phyloP scores from a whole-genome alignment of 1,140 invertebrate species.

The Forficula auricularia region DNA sequence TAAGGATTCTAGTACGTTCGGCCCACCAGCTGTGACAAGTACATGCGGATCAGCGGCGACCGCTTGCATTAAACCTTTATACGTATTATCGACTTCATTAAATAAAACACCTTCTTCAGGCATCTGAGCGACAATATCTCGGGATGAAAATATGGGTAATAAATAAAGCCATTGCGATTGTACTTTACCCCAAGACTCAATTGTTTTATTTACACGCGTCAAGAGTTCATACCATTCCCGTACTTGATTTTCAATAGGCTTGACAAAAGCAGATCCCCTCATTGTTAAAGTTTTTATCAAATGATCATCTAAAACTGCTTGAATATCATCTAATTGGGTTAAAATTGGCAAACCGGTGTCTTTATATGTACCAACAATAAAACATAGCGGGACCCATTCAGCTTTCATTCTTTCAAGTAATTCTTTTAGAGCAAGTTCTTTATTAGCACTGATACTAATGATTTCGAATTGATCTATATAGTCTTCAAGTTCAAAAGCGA shows the following conservation, averaged over 20 bases:
- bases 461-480: conserved; percentile 56
- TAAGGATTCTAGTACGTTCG: conserved; percentile 56
- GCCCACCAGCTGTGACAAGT: conserved; percentile 47
- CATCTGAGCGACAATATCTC: conserved; percentile 85
- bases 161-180: conserved; percentile 83
- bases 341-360: conserved; percentile 64
- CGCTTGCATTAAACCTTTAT: conserved; percentile 58
- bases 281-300: conserved; percentile 75
- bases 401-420: conserved; percentile 64
- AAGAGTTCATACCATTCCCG: conserved; percentile 69
- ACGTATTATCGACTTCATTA: conserved; percentile 53
- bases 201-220: conserved; percentile 52
- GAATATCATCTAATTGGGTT: conserved; percentile 66
- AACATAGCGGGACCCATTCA: conserved; percentile 66
- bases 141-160: conserved; percentile 80
- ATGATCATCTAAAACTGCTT: conserved; percentile 72
- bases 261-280: conserved; percentile 79
- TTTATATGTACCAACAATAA: conserved; percentile 27
- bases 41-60: conserved; percentile 56
- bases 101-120: conserved; percentile 74
- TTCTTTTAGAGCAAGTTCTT: conserved; percentile 65
- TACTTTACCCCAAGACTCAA: conserved; percentile 77
- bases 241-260: conserved; percentile 67
- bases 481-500: conserved; percentile 51
- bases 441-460: conserved; percentile 75